Conservation (phyloP, 2,113 vertebrate genomes). For the Equus quagga region DNA sequence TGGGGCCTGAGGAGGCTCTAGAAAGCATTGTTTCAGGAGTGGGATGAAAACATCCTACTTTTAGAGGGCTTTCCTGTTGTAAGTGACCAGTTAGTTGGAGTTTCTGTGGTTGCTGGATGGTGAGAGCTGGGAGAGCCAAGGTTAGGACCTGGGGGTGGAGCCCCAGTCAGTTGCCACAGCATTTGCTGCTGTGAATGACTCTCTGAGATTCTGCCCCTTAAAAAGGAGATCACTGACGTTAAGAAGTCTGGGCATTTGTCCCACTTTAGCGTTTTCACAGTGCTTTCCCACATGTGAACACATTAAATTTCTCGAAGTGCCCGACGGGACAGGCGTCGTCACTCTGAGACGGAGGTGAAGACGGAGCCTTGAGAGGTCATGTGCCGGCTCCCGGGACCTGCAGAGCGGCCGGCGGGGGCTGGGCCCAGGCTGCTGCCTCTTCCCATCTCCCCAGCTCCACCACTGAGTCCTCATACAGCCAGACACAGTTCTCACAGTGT, state of each 20-base stretch:
- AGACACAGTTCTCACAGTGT: neutral
- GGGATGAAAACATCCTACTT: rapidly evolving
- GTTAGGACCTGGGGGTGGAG: neutral
- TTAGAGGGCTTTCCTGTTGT: neutral
- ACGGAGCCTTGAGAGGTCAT: neutral
- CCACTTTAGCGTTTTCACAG: neutral
- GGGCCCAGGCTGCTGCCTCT: neutral
- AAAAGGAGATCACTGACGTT: neutral
- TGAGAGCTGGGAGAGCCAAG: neutral
- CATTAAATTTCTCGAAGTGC: neutral
- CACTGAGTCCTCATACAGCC: neutral
- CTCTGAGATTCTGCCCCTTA: neutral
- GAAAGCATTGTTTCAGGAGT: neutral
- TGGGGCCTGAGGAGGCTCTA: rapidly evolving
- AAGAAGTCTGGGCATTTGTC: neutral
- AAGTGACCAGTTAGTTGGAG: rapidly evolving
- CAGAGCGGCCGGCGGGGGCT: rapidly evolving
- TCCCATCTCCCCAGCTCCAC: too few species aligned
- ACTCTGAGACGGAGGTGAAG: neutral
- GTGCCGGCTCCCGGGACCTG: neutral
- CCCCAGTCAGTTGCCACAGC: rapidly evolving
- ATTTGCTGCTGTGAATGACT: neutral
- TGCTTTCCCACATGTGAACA: neutral
- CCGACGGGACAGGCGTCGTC: rapidly evolving
- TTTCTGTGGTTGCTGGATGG: neutral